Evolutionary conservation across 2,113 vertebrate genomes (phyloP).

Genomic region (Dinomys branickii): DNA sequence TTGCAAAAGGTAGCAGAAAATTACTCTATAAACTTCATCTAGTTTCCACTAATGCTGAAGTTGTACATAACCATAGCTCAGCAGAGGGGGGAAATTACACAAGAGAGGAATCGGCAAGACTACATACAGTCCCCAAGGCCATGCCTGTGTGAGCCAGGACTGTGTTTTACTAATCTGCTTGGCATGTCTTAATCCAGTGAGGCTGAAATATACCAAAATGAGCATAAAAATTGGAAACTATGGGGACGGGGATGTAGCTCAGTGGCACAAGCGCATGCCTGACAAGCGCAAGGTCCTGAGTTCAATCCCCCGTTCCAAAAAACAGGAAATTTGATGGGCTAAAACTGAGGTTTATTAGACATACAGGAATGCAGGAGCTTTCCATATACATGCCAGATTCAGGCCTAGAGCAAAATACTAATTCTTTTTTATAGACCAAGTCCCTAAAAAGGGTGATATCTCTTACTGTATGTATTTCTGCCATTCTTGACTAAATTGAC

Average conservation of each 20-base stretch:
- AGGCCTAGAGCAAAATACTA: background rate
- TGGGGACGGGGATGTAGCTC: too few relatives aligned
- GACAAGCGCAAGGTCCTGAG: too few relatives aligned
- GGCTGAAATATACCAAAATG: background rate
- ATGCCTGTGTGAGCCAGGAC: background rate
- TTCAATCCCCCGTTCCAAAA: too few relatives aligned
- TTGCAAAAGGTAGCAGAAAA: constrained; percentile 29
- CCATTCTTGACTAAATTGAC: background rate
- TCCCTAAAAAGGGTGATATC: background rate
- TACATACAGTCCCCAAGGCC: background rate
- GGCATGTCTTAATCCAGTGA: background rate
- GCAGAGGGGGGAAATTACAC: background rate
- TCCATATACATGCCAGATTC: background rate
- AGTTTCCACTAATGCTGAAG: background rate
- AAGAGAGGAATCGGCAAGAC: background rate
- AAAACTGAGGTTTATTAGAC: background rate
- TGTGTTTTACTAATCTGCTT: background rate
- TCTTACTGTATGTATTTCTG: background rate
- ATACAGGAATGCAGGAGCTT: constrained; percentile 3
- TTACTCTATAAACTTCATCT: background rate
- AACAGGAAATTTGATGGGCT: background rate
- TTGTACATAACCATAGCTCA: background rate
- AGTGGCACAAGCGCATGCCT: too few relatives aligned
- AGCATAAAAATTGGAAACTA: constrained; percentile 44
- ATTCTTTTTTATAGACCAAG: background rate